Evolutionary conservation across 2,113 vertebrate species (phyloP).

Genomic region (Merops nubicus): DNA sequence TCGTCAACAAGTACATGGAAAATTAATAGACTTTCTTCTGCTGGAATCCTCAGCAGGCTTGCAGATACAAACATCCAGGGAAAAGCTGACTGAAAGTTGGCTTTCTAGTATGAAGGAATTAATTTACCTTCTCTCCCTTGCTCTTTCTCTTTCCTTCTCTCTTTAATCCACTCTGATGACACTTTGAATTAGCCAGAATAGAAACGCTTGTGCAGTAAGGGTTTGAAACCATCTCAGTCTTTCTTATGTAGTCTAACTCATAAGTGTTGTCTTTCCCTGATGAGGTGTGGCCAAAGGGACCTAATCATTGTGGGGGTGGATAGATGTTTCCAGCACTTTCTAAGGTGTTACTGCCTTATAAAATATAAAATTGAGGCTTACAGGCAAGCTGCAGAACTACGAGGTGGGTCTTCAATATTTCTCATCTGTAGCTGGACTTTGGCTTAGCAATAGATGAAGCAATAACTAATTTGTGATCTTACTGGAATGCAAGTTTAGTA

Average conservation of each 20-base stretch:
- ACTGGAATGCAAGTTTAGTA: background rate
- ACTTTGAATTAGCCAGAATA: conserved; percentile 66
- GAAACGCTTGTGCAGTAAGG: background rate
- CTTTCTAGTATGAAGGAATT: conserved; percentile 74
- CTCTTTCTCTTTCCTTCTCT: conserved; percentile 45
- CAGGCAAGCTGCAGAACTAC: background rate
- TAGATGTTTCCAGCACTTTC: background rate
- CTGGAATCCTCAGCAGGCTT: conserved; percentile 78
- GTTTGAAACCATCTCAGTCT: background rate
- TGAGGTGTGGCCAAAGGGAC: background rate
- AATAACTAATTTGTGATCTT: background rate
- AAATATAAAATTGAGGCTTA: background rate
- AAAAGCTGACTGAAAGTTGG: conserved; percentile 74
- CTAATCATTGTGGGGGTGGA: background rate
- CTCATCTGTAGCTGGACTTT: background rate
- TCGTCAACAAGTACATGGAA: conserved; percentile 88
- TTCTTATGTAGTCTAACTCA: background rate
- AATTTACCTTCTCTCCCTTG: conserved; percentile 67
- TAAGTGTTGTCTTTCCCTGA: background rate
- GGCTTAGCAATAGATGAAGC: background rate
- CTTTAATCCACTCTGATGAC: conserved; percentile 67
- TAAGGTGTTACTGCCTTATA: background rate
- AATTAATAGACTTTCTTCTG: conserved; percentile 90
- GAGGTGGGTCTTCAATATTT: background rate
- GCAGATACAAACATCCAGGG: conserved; percentile 73